phyloP scores from a whole-genome alignment of 2,888 invertebrate genomes.

The Orthonychiurus folsomi region DNA sequence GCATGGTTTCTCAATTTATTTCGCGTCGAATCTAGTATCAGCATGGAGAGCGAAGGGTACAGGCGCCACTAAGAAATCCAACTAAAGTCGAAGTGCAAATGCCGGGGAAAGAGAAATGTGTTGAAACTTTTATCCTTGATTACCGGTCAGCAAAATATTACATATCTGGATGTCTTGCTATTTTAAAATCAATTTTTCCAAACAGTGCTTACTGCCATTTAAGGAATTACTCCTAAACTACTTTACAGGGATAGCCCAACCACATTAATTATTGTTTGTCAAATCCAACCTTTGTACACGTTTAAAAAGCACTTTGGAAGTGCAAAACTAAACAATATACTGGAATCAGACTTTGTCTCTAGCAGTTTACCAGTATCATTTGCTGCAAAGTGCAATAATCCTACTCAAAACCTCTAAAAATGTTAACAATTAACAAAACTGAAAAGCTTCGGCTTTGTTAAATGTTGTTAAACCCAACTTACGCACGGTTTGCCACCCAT shows the following conservation, averaged over 20 bases:
- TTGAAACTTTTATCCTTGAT: background rate
- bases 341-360: too few species aligned
- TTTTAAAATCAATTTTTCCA: background rate
- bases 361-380: too few species aligned
- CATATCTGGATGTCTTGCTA: background rate
- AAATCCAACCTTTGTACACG: background rate
- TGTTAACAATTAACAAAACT: too few species aligned
- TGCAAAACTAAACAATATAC: too few species aligned
- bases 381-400: too few species aligned
- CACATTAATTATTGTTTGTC: background rate
- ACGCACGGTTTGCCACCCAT: too few species aligned
- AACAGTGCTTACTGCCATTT: background rate
- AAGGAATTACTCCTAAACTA: too few species aligned
- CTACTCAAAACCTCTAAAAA: too few species aligned
- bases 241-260: too few species aligned
- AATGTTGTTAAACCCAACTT: too few species aligned
- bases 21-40: conserved; percentile 68
- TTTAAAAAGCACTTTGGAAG: too few species aligned
- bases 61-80: conserved; percentile 53
- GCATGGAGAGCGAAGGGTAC: conserved; percentile 58
- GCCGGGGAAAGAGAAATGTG: background rate
- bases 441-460: too few species aligned
- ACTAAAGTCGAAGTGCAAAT: conserved; percentile 45
- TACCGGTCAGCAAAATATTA: background rate
- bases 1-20: conserved; percentile 74